These are phyloP conservation scores for Heteromurus nitidus DNA, from an alignment of 2,888 invertebrate species.

Conservation along the genomic window DNA sequence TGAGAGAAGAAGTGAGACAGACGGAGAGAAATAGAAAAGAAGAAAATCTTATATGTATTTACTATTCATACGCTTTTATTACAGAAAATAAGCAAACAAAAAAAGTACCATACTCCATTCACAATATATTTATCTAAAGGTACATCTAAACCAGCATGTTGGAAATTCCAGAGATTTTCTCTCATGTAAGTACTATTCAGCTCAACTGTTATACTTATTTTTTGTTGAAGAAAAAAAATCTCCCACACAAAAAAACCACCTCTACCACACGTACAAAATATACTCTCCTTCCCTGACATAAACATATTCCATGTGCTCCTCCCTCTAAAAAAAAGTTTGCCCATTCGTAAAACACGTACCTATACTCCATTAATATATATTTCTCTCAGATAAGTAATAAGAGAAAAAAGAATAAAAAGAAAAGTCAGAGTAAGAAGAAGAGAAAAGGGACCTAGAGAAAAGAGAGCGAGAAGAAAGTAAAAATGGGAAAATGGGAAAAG, in stretches of 20 bases:
- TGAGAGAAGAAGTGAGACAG: too few species aligned
- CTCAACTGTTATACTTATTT: conserved; percentile 7
- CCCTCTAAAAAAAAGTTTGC: too few species aligned
- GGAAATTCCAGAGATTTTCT: conserved; percentile 32
- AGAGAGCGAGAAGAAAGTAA: conserved; percentile 7
- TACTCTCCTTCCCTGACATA: conserved; percentile 16
- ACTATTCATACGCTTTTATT: neutral
- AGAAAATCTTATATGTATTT: neutral
- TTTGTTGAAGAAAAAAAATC: neutral
- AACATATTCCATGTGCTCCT: conserved; percentile 38
- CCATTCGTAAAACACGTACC: too few species aligned
- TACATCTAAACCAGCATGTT: conserved; percentile 30
- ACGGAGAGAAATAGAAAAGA: too few species aligned
- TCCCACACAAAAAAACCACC: neutral
- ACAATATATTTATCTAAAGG: conserved; percentile 34
- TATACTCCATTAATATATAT: too few species aligned
- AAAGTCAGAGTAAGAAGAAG: conserved; percentile 21
- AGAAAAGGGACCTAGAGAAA: conserved; percentile 19
- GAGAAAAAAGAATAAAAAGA: neutral
- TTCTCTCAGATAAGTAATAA: neutral
- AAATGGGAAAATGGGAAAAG: conserved; percentile 23
- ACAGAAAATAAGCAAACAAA: neutral
- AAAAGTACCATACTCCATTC: neutral
- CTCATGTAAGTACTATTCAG: conserved; percentile 15
- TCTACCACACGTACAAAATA: conserved; percentile 1